Evolutionary conservation across 2,888 invertebrate species (phyloP), one percentile per base, ranked within the genome.

Genomic region (Hipparchia semele): DNA sequence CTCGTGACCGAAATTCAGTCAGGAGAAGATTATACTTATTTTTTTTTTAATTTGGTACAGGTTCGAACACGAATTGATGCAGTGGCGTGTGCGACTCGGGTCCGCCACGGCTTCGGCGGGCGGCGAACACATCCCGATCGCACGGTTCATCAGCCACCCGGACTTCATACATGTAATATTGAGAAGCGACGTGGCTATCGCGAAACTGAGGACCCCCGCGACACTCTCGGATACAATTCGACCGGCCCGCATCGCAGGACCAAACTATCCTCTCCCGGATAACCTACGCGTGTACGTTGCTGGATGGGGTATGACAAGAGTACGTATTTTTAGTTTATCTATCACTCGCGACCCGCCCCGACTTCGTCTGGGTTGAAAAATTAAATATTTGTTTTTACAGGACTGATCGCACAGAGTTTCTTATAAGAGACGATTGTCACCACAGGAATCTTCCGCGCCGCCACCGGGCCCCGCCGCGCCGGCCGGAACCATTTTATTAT

Each of bases 241-340:
- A 2, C 5, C 78, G 1, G 89, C 83, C 9, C 74, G 81, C n/a
- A 77, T 88, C 66, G 74, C 87, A 59, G 83, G 83, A 2, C 0
- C 76, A 2, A 74, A 65, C 75, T 86, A 84, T 75, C 23, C 4
- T 2, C 46, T 87, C 0, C 2, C 76, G 5, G 86, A 84, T 71
- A 73, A 72, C 39, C 60, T 80, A 4, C 0, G 1, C 0, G 80
- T 88, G 10, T 76, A 75, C 8, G 66, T 82, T 51, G 75, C 83
- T 12, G 89, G 89, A 73, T 89, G 86, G 87, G 89, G 89, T 23
- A 0, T 77, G 2, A 78, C 82, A 8, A 0, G 68, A 72, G 89
- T 89, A 80, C 82, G 77, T 79, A 68, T 49, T 51, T 23, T 23
- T 23, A 23, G 1, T 23, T 23, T 23, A 23, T 23, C 23, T 23